Conservation (phyloP, 2,113 vertebrate genomes). For the Cnemophilus loriae region DNA sequence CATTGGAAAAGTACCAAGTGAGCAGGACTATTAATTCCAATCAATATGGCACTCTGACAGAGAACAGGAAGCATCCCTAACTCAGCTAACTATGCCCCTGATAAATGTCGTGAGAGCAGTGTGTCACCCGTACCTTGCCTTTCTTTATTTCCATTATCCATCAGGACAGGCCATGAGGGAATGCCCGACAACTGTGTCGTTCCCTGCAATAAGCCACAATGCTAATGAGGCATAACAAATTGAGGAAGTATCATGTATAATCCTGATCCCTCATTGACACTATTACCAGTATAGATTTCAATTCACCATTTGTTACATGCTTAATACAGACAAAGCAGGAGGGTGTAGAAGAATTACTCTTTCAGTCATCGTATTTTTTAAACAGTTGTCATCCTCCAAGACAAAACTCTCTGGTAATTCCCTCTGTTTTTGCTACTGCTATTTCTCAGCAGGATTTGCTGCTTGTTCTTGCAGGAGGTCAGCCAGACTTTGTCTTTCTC, state of each 20-base stretch:
- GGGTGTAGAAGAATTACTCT: conserved; percentile 47
- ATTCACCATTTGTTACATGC: conserved; percentile 66
- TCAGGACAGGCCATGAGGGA: conserved; percentile 70
- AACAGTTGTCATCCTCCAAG: conserved; percentile 59
- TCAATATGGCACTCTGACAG: conserved; percentile 8
- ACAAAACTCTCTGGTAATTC: conserved; percentile 59
- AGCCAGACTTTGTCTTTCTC: conserved; percentile 78
- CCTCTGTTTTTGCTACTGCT: conserved; percentile 62
- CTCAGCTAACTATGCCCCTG: conserved; percentile 59
- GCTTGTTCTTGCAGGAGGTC: conserved; percentile 69
- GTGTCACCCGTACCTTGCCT: conserved; percentile 51
- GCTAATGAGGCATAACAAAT: conserved; percentile 79
- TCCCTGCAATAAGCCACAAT: conserved; percentile 67
- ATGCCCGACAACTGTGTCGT: conserved; percentile 50
- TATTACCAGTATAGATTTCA: conserved; percentile 68
- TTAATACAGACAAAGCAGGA: conserved; percentile 54
- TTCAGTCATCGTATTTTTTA: conserved; percentile 58
- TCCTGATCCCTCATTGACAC: conserved; percentile 79
- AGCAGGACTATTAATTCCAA: conserved; percentile 44
- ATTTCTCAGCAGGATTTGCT: conserved; percentile 71
- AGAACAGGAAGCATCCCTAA: conserved; percentile 49
- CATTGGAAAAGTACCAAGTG: conserved; percentile 10
- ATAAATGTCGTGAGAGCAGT: conserved; percentile 42
- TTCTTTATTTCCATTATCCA: conserved; percentile 71
- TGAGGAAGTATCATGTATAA: conserved; percentile 73